Evolutionary conservation across 1,140 invertebrate species (phyloP), one percentile per base, ranked within the genome.

Genomic region (Dermatophagoides farinae): DNA sequence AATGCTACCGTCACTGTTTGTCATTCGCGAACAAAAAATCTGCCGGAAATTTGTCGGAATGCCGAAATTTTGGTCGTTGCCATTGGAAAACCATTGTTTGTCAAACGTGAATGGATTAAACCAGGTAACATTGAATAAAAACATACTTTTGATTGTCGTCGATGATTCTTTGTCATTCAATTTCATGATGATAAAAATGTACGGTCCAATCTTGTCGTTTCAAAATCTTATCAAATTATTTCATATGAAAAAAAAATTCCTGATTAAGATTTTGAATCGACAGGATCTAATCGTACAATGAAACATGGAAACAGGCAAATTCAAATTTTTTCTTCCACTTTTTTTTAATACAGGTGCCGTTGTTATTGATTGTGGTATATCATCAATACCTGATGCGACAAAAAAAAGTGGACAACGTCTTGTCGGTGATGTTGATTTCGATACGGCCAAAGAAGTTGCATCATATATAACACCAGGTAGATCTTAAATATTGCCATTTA

Each of bases 321-420:
- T 61, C 11, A 16, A 31, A 4, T 8, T 31, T 31, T 31, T 31
- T 31, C 8, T 31, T 31, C 31, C 31, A 4, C 14, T 54, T 49
- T 23, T 57, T 0, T 20, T 47, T 11, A 16, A 4, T n/a, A 31
- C 31, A 31, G 92, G 93, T 20, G 92, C 93, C 50, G 83, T 98
- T 37, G 93, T 99, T n/a, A 97, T 99, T 66, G 96, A 99, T 72
- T 99, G 95, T 76, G 96, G 96, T 44, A 99, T 98, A 58, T 97
- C 95, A 73, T 78, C 84, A 6, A 83, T 95, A 65, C 78, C 85
- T 75, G 91, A 97, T 79, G 50, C 79, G 0, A 81, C 82, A 0
- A 92, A 88, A 71, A 83, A 84, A 68, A 79, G 75, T 60, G 89
- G 90, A 1, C 82, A 83, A 65, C 77, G 85, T 57, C 70, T 99